A percentile compares a stretch with the other conserved stretches of the same genome.
These are phyloP conservation scores for Nasua narica DNA, from an alignment of 2,797 vertebrate species.

Conservation along the genomic window DNA sequence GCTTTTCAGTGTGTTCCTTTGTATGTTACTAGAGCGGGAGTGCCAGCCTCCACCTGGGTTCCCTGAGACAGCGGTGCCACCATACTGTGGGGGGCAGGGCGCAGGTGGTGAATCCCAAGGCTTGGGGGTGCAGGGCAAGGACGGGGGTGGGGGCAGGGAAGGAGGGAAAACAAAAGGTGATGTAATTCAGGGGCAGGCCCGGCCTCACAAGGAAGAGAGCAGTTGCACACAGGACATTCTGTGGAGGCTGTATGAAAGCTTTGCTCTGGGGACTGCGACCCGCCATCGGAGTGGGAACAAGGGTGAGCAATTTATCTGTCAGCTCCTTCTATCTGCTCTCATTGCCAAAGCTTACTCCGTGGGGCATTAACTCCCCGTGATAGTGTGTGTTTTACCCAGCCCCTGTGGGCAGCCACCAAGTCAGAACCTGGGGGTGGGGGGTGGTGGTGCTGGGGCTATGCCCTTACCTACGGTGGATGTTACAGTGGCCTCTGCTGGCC, in stretches of 20 bases:
- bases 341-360: too few relatives aligned
- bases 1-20: not conserved
- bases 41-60: too few relatives aligned
- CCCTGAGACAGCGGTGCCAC: not conserved
- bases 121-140: too few relatives aligned
- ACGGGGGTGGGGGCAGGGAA: not conserved
- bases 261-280: not conserved
- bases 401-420: not conserved
- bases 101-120: not conserved
- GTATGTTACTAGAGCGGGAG: not conserved
- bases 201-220: not conserved
- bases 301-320: not conserved
- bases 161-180: not conserved
- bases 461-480: not conserved
- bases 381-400: not conserved
- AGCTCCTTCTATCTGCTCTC: not conserved
- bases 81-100: too few relatives aligned
- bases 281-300: not conserved
- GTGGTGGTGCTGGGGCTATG: not conserved
- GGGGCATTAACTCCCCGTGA: not conserved
- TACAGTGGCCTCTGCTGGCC: not conserved
- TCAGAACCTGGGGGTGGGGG: too few relatives aligned
- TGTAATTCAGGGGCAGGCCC: not conserved
- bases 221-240: not conserved
- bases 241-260: not conserved